phyloP scores from a whole-genome alignment of 2,113 vertebrate genomes.

The Hiodon alosoides region DNA sequence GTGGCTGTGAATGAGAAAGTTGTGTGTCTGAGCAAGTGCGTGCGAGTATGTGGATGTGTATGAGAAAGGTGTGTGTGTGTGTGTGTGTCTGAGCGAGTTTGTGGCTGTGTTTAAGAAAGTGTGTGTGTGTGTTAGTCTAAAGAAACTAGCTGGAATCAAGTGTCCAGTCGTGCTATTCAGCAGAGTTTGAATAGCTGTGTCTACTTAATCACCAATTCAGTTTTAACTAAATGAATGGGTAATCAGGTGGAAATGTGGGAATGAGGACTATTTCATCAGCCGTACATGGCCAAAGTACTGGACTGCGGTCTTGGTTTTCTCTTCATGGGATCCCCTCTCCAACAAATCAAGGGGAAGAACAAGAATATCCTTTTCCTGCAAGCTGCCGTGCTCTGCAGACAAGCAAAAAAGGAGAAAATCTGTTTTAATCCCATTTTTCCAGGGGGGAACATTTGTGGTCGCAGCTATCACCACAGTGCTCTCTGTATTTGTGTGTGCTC shows the following conservation, averaged over 20 bases:
- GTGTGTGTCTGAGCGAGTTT: too few relatives aligned
- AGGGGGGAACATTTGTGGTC: not conserved
- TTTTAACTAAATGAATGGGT: not conserved
- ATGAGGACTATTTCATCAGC: not conserved
- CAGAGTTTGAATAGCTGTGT: not conserved
- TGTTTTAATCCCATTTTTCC: not conserved
- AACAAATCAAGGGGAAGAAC: constrained; percentile 85
- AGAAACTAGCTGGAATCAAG: not conserved
- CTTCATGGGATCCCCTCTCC: constrained; percentile 69
- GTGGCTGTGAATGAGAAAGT: not conserved
- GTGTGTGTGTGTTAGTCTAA: too few relatives aligned
- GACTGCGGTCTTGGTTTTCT: constrained; percentile 69
- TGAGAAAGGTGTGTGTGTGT: not conserved
- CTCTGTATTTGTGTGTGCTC: not conserved
- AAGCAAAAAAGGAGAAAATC: constrained; percentile 27
- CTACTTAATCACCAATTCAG: not conserved
- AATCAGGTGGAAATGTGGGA: not conserved
- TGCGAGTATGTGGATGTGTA: not conserved
- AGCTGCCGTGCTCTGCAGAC: constrained; percentile 64
- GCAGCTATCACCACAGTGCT: not conserved
- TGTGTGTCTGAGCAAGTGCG: not conserved
- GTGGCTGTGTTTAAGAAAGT: too few relatives aligned
- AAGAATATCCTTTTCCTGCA: constrained; percentile 76
- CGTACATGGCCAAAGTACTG: constrained; percentile 82
- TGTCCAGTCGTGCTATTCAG: not conserved